These are phyloP conservation scores for Halcyon malimbica DNA, from an alignment of 2,113 vertebrate species.

Conservation along the genomic window DNA sequence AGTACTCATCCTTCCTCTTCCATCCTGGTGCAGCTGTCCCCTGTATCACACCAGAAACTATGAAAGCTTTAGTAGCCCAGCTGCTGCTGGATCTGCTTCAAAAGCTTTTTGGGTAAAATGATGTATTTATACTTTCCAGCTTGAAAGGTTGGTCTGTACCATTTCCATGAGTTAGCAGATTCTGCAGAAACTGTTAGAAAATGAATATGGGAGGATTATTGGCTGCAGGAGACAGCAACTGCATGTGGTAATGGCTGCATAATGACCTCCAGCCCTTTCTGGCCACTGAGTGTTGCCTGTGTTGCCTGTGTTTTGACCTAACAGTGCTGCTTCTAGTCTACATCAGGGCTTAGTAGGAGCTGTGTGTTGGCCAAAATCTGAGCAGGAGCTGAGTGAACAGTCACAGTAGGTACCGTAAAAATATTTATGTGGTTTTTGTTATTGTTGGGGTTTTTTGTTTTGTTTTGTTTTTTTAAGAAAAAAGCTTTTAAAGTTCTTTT, in stretches of 20 bases:
- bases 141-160: background rate
- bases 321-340: rapidly evolving
- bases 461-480: background rate
- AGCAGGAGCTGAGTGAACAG: background rate
- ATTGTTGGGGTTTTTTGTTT: no score
- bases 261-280: background rate
- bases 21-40: rapidly evolving
- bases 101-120: background rate
- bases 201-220: background rate
- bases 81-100: background rate
- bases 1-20: background rate
- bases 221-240: background rate
- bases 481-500: background rate
- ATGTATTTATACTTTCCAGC: background rate
- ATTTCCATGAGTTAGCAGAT: background rate
- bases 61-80: background rate
- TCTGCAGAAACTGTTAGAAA: background rate
- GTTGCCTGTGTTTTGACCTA: background rate
- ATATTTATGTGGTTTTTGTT: background rate
- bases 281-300: background rate
- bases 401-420: background rate
- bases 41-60: background rate
- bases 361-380: background rate
- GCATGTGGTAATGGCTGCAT: background rate
- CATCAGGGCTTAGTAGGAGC: background rate